Evolutionary conservation across 2,113 vertebrate species (phyloP), one percentile per base, ranked within the genome.

Genomic region (Pachycephala philippinensis): DNA sequence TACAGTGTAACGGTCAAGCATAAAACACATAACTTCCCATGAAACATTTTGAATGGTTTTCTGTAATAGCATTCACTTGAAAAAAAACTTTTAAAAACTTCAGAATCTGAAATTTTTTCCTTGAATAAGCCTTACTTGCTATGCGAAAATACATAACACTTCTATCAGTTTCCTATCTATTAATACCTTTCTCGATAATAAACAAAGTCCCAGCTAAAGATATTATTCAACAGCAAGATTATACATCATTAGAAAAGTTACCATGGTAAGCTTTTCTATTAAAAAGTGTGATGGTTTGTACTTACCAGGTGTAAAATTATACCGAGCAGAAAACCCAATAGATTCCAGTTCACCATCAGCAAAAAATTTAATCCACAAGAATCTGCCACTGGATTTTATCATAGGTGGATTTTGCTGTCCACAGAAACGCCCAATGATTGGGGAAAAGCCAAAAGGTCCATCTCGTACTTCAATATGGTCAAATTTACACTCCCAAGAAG

Each of bases 401-500:
- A 99, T 98, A 60, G 99, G 99, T 60, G 99, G 99, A 96, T 98
- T 99, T 95, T 99, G 99, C 91, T 99, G 99, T 97, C 99, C 99
- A 95, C 99, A 99, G 95, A 99, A 99, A 84, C 99, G 99, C 96
- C 99, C 99, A 94, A 99, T 99, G 75, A 99, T 99, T 69, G 99
- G 99, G 95, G 99, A 99, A 98, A 99, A 99, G 97, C 98, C 98
- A 97, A 99, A 99, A 70, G 99, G 99, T 98, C 99, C 99, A 98
- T 99, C 99, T 93, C 99, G 98, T 77, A 99, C 99, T 98, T 99
- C 99, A 91, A 99, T 99, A 83, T 99, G 99, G 97, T 99, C 99
- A 99, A 99, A 99, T 99, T 99, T 99, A 98, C 99, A 99, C 97
- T 99, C 99, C 99, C 99, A 99, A 89, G 99, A 99, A 79, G 99